Evolutionary conservation across 2,797 vertebrate species (phyloP).

Genomic region (Protosalanx chinensis): DNA sequence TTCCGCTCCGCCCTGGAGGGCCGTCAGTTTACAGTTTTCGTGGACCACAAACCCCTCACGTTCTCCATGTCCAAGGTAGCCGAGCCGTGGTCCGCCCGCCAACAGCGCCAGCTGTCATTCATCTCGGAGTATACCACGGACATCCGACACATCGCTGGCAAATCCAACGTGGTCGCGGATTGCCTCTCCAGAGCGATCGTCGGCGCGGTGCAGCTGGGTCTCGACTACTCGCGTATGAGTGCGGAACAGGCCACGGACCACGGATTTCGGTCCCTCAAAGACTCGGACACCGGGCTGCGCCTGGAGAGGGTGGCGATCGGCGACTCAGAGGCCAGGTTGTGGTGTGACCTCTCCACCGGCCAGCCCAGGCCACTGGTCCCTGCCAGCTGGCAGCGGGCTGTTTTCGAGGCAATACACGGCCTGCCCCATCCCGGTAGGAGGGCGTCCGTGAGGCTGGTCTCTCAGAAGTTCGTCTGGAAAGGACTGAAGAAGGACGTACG

Average conservation of each 20-base stretch:
- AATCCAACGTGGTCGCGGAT: background rate
- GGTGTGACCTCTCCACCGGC: slow-evolving; percentile 10
- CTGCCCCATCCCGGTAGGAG: slow-evolving; percentile 17
- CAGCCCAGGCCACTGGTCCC: slow-evolving; percentile 10
- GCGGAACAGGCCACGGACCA: slow-evolving; percentile 5
- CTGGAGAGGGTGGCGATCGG: background rate
- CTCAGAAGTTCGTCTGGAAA: slow-evolving; percentile 13
- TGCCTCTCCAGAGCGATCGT: slow-evolving; percentile 10
- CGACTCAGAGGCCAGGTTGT: background rate
- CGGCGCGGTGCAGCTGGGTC: slow-evolving; percentile 3
- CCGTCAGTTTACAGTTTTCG: background rate
- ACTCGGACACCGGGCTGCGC: background rate
- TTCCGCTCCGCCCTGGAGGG: background rate
- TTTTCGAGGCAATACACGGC: slow-evolving; percentile 2
- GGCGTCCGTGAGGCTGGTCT: slow-evolving; percentile 8
- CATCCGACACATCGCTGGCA: slow-evolving; percentile 3
- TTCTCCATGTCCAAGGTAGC: background rate
- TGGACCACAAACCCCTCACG: slow-evolving; percentile 2
- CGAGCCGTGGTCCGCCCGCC: background rate
- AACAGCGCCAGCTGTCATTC: background rate
- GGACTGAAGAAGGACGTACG: slow-evolving; percentile 17
- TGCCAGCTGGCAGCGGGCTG: background rate
- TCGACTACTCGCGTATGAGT: slow-evolving; percentile 1
- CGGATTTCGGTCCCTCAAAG: slow-evolving; percentile 1
- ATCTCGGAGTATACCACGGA: slow-evolving; percentile 8